A percentile compares a stretch with the other conserved stretches of the same genome.
Conservation (phyloP, 2,888 invertebrate species). For the Parelbella ahira region DNA sequence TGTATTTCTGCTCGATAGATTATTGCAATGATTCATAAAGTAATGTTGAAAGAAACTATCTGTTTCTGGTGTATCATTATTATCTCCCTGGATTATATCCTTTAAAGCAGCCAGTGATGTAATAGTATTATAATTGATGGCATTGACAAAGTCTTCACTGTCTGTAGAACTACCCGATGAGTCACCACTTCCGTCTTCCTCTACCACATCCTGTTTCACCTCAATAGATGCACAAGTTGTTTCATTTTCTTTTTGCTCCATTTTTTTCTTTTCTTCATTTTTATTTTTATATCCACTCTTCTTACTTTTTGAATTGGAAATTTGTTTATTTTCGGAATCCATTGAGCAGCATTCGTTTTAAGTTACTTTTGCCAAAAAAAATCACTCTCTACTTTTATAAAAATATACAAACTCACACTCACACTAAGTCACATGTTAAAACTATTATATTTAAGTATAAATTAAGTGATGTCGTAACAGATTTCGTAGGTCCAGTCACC, state of each 20-base stretch:
- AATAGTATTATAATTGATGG: constrained; percentile 86
- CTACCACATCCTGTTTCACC: constrained; percentile 40
- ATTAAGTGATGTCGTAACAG: constrained; percentile 57
- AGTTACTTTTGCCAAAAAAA: constrained; percentile 37
- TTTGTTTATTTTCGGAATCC: constrained; percentile 58
- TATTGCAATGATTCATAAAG: constrained; percentile 86
- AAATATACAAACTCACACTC: constrained; percentile 28
- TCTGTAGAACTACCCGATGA: constrained; percentile 78
- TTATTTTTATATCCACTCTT: constrained; percentile 62
- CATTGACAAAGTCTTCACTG: constrained; percentile 83
- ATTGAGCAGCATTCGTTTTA: constrained; percentile 63
- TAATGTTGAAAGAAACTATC: constrained; percentile 86
- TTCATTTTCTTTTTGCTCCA: constrained; percentile 37
- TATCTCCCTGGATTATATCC: constrained; percentile 83
- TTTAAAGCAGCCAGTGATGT: constrained; percentile 84
- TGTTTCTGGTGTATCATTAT: constrained; percentile 77
- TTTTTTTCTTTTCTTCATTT: constrained; percentile 72
- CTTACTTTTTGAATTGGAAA: constrained; percentile 47
- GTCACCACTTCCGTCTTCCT: constrained; percentile 34
- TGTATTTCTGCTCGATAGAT: constrained; percentile 82
- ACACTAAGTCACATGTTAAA: constrained; percentile 62
- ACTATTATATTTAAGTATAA: constrained; percentile 28
- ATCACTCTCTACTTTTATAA: constrained; percentile 28
- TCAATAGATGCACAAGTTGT: constrained; percentile 34
- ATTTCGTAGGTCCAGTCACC: constrained; percentile 52